Evolutionary conservation across 2,797 vertebrate genomes (phyloP).

Genomic region (Sebastes vulpes): DNA sequence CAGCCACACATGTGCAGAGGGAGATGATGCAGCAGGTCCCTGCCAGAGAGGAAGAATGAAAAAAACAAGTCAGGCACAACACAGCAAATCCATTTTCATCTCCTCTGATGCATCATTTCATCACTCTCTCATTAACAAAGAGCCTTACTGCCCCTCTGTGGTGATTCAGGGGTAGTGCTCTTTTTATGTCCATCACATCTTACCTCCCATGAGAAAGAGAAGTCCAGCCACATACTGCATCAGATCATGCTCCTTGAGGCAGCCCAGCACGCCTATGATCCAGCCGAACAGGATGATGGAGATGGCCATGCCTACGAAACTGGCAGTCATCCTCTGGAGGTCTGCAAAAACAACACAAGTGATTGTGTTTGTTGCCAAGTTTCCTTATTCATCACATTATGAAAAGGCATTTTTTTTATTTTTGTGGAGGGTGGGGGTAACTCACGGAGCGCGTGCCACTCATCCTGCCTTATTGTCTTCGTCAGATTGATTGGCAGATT

Average conservation of each 20-base stretch:
- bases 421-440: conserved; percentile 37
- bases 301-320: conserved; percentile 94
- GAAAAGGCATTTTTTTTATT: neutral
- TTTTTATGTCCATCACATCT: conserved; percentile 66
- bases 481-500: conserved; percentile 92
- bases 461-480: conserved; percentile 94
- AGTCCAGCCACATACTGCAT: conserved; percentile 98
- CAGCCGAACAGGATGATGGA: conserved; percentile 95
- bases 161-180: conserved; percentile 40
- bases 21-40: conserved; percentile 96
- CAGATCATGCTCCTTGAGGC: conserved; percentile 93
- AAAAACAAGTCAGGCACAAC: conserved; percentile 15
- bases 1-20: conserved; percentile 94
- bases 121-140: conserved; percentile 23
- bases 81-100: conserved; percentile 26
- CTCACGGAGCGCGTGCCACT: conserved; percentile 96
- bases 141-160: conserved; percentile 61
- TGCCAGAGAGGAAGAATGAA: conserved; percentile 62
- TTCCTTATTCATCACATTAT: conserved; percentile 5
- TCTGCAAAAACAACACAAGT: conserved; percentile 75
- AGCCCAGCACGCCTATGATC: conserved; percentile 93
- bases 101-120: conserved; percentile 33
- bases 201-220: conserved; percentile 97
- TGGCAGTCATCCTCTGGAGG: conserved; percentile 94
- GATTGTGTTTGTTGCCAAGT: neutral